These are phyloP conservation scores for Chironomus tepperi DNA, from an alignment of 1,140 invertebrate species.

Conservation along the genomic window DNA sequence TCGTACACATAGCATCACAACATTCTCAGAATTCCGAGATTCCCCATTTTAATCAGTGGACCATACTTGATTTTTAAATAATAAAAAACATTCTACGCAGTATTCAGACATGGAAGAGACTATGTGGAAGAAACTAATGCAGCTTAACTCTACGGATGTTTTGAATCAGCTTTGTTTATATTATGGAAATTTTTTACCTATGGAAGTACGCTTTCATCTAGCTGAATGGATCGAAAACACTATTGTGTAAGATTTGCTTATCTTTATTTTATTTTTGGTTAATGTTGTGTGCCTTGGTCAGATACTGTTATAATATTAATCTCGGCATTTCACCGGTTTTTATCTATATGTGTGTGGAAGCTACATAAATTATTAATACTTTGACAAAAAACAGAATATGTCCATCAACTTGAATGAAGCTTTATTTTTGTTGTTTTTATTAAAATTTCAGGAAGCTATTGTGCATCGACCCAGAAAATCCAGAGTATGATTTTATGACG, in stretches of 20 bases:
- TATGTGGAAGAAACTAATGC: neutral
- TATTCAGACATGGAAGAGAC: neutral
- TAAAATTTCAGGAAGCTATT: neutral
- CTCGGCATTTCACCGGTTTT: too few relatives aligned
- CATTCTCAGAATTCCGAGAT: neutral
- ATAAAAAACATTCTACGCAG: too few relatives aligned
- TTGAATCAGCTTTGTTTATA: neutral
- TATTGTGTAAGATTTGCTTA: conserved; percentile 34
- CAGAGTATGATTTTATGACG: neutral
- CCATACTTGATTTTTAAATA: neutral
- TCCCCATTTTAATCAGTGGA: neutral
- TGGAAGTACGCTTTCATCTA: conserved; percentile 36
- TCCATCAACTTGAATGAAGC: conserved; percentile 22
- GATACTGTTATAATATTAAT: too few relatives aligned
- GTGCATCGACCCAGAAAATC: neutral
- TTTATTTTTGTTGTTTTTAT: neutral
- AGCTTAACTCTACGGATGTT: neutral
- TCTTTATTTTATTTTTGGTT: too few relatives aligned
- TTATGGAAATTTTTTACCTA: conserved; percentile 26
- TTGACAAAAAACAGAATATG: too few relatives aligned
- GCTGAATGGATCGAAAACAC: conserved; percentile 39
- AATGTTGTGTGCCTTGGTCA: too few relatives aligned
- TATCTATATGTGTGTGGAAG: too few relatives aligned
- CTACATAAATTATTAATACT: too few relatives aligned
- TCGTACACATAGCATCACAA: neutral